Evolutionary conservation across 2,113 vertebrate species (phyloP), one percentile per base, ranked within the genome.

Genomic region (Brachyistius frenatus): DNA sequence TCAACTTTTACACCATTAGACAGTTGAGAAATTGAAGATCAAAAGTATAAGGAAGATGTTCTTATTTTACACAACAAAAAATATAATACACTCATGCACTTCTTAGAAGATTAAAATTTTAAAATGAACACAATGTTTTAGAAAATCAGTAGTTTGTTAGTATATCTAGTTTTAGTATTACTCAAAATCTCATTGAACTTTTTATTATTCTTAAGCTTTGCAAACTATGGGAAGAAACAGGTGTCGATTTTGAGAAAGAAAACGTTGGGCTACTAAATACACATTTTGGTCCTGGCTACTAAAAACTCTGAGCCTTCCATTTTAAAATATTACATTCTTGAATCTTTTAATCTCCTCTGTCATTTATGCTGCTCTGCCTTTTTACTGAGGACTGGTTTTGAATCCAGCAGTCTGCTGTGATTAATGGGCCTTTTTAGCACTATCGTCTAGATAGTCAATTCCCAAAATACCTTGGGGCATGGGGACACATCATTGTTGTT

Each of bases 391-490:
- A 49, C 39, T 49, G 39, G 36, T 56, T 44, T 53, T n/a, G 56
- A 64, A 74, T 73, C 41, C 81, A 73, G 56, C 75, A 54, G 55
- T 67, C 16, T 5, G 58, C 68, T 73, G 57, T 86, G 89, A 88
- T 87, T 84, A 88, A 89, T 86, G 81, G 47, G 30, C 54, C 66
- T 85, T 86, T 78, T 88, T 80, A 87, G 74, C 72, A 58, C 62
- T 70, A 85, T 83, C 23, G 73, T 89, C 88, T 90, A 84, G 86
- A 88, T 76, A n/a, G 61, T 76, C 88, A 89, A 75, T 88, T 83
- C 86, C 74, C 84, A 87, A 79, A 90, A 91, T 89, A 76, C 84
- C 85, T 87, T 36, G 36, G 75, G 82, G 70, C 52, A 36, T 11
- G 30, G 81, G 62, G 81, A 78, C 63, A 80, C 58, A 63, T 66